phyloP scores from a whole-genome alignment of 2,797 vertebrate genomes.

The Hydrocynus forskahlii region DNA sequence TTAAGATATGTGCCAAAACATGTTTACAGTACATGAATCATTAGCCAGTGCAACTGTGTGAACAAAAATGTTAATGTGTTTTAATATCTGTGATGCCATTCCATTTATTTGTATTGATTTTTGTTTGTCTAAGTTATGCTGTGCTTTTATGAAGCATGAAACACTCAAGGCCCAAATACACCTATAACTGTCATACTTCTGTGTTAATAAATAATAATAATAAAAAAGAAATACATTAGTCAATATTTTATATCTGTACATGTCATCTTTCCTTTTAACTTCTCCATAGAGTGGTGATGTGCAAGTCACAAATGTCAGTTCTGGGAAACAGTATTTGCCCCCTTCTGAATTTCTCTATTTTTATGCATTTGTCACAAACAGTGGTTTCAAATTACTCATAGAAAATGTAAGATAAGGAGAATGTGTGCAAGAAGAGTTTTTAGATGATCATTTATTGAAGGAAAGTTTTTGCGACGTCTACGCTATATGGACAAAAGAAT shows the following conservation, averaged over 20 bases:
- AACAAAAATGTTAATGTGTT: background rate
- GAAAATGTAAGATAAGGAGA: too few relatives aligned
- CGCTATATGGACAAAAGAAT: too few relatives aligned
- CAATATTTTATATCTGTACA: background rate
- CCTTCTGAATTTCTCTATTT: too few relatives aligned
- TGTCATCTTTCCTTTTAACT: too few relatives aligned
- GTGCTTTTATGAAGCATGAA: background rate
- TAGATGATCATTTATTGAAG: too few relatives aligned
- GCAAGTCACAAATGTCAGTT: too few relatives aligned
- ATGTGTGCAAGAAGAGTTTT: too few relatives aligned
- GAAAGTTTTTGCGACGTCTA: too few relatives aligned
- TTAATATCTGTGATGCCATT: background rate
- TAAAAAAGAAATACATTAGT: background rate
- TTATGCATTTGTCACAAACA: too few relatives aligned
- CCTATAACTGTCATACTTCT: slow-evolving; percentile 2
- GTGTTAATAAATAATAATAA: background rate
- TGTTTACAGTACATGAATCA: slow-evolving; percentile 35
- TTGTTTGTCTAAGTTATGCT: background rate
- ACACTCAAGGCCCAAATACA: background rate
- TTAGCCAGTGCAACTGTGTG: background rate
- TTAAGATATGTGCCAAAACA: slow-evolving; percentile 30
- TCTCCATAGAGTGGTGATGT: too few relatives aligned
- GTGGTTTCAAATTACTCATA: too few relatives aligned
- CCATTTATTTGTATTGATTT: slow-evolving; percentile 29
- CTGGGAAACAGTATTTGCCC: too few relatives aligned